Base-by-base conservation (phyloP, 2,113 vertebrate genomes). In the Plecotus auritus region DNA sequence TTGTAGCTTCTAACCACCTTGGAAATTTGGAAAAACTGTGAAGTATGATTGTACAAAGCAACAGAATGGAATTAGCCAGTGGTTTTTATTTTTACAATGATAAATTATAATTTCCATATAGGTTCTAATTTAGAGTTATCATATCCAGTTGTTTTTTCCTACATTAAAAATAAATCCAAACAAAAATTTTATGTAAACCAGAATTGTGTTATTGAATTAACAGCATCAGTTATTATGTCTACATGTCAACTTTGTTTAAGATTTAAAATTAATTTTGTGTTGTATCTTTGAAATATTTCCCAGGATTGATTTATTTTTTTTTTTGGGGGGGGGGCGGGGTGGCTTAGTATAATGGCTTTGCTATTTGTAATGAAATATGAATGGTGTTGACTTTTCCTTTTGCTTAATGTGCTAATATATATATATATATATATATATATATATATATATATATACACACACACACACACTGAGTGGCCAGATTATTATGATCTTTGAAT, bases 181-280 rank as follows among this genome's bases (percentile, higher is more conserved):
- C 5, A 40, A 40, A 40, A 40, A 40, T 40, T 40, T 40, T 40
- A 40, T 40, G 23, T 26, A 70, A 77, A 22, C 77, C 30, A 64
- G 22, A 69, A 92, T 80, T 84, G 4, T 90, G 7, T 37, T 61
- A 9, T 35, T 69, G 42, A 77, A 11, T 80, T 85, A 74, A 84
- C 54, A 11, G 9, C 7, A 93, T n/a, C 4, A 51, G 5, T 45
- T 74, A 7, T 69, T 90, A 67, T 16, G 2, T 45, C 4, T 74
- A 32, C 5, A 35, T 42, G n/a, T 35, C 9, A 81, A 47, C 40
- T 30, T 80, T 91, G 7, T 22, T 81, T 69, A 47, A n/a, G 20
- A 56, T 64, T 90, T 91, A 64, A 91, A 92, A 90, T 92, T 76
- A 76, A 47, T 59, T 91, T 85, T 93, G 10, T 78, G 16, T 74